A percentile compares a stretch with the other conserved stretches of the same genome.
Conservation (phyloP, 2,797 vertebrate species). For the Chrysocyon brachyurus region DNA sequence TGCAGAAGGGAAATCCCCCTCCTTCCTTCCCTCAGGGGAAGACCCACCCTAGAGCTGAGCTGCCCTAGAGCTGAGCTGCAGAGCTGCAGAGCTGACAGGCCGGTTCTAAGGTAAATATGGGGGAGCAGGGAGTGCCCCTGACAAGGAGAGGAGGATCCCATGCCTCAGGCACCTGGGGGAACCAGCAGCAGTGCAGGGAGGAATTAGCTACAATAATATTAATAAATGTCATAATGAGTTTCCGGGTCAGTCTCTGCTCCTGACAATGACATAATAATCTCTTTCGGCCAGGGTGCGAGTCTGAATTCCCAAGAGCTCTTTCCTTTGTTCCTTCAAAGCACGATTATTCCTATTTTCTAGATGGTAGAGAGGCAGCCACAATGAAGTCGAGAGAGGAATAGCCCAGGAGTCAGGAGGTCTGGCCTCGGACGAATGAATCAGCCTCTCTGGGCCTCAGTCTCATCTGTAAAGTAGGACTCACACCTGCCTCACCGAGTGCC, state of each 20-base stretch:
- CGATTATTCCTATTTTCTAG: conserved; percentile 63
- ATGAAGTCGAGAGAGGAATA: not conserved
- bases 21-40: not conserved
- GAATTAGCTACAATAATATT: conserved; percentile 78
- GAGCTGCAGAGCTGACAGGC: conserved; percentile 75
- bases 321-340: conserved; percentile 74
- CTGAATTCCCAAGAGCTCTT: conserved; percentile 60
- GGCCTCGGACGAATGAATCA: not conserved
- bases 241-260: conserved; percentile 70
- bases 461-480: not conserved
- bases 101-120: conserved; percentile 87
- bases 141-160: conserved; percentile 12
- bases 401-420: not conserved
- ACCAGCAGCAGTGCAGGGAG: not conserved
- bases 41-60: conserved; percentile 64
- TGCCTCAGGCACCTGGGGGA: conserved; percentile 28
- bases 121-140: conserved; percentile 62
- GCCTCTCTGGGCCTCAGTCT: not conserved
- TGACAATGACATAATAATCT: conserved; percentile 75
- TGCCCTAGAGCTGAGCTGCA: conserved; percentile 36
- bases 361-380: conserved; percentile 60
- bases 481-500: not conserved
- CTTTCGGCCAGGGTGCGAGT: conserved; percentile 48
- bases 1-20: not conserved
- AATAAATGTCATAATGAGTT: conserved; percentile 74